Percentiles rank a stretch among this genome's conserved stretches.
These are phyloP conservation scores for Nasonia giraulti DNA, from an alignment of 1,140 invertebrate species.

Conservation along the genomic window DNA sequence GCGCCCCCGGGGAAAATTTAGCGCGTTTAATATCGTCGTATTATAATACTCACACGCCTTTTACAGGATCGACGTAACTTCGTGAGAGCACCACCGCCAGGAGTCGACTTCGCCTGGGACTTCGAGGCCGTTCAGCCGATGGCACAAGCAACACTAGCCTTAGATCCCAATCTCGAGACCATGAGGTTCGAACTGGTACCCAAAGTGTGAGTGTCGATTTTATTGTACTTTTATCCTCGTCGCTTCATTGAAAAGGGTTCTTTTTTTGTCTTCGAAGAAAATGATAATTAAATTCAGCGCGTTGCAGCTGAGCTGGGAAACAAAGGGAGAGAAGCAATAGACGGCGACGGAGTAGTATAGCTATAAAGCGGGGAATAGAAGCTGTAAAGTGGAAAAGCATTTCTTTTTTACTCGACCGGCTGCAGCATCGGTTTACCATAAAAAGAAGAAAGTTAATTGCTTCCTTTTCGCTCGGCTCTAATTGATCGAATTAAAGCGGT, in stretches of 20 bases:
- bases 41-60: constrained; percentile 37
- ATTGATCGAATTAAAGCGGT: background rate
- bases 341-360: background rate
- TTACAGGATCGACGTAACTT: constrained; percentile 97
- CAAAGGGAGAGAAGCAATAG: background rate
- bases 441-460: background rate
- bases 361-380: background rate
- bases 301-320: background rate
- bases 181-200: constrained; percentile 99
- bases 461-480: background rate
- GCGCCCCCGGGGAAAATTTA: background rate
- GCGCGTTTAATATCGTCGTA: too few relatives aligned
- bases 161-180: constrained; percentile 96
- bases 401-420: background rate
- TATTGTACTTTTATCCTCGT: background rate
- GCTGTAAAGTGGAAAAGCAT: background rate
- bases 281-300: background rate
- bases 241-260: background rate
- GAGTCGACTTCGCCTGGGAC: constrained; percentile 96
- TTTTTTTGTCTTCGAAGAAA: background rate
- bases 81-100: constrained; percentile 94
- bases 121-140: constrained; percentile 93
- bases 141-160: constrained; percentile 93
- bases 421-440: background rate
- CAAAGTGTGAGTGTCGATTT: constrained; percentile 86